phyloP scores from a whole-genome alignment of 53 echinoderm and acorn worm genomes.

The Henricia sp. region DNA sequence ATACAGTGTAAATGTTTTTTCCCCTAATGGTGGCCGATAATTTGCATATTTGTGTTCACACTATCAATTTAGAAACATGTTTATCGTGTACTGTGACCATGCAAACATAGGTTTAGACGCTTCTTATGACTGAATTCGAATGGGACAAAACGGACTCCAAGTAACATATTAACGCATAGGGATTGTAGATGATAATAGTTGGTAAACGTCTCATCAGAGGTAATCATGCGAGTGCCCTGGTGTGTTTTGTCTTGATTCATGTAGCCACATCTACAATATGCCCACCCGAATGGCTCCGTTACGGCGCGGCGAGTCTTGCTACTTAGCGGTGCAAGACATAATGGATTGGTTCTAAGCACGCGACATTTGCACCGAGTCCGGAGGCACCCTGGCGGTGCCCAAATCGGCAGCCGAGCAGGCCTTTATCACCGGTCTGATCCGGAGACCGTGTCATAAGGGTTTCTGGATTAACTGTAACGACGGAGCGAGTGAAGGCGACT shows the following conservation, averaged over 20 bases:
- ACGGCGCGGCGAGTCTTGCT: background rate
- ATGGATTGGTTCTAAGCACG: background rate
- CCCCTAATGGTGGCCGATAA: too few relatives aligned
- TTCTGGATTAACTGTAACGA: conserved; percentile 20
- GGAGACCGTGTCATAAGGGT: background rate
- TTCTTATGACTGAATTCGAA: too few relatives aligned
- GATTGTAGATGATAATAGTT: too few relatives aligned
- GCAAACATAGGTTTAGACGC: too few relatives aligned
- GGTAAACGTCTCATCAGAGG: too few relatives aligned
- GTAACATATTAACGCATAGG: too few relatives aligned
- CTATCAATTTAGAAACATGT: too few relatives aligned
- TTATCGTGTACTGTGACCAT: too few relatives aligned
- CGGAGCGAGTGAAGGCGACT: background rate
- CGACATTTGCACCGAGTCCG: background rate
- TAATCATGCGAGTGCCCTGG: background rate
- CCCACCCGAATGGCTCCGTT: background rate
- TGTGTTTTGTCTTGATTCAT: background rate
- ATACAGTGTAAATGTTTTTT: too few relatives aligned
- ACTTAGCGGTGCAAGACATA: background rate
- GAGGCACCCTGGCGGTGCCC: background rate
- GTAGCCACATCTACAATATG: background rate
- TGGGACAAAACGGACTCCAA: too few relatives aligned
- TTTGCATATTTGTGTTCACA: too few relatives aligned
- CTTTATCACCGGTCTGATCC: background rate
- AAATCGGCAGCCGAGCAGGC: background rate